phyloP scores from a whole-genome alignment of 2,888 invertebrate genomes.

The Sesia apiformis region DNA sequence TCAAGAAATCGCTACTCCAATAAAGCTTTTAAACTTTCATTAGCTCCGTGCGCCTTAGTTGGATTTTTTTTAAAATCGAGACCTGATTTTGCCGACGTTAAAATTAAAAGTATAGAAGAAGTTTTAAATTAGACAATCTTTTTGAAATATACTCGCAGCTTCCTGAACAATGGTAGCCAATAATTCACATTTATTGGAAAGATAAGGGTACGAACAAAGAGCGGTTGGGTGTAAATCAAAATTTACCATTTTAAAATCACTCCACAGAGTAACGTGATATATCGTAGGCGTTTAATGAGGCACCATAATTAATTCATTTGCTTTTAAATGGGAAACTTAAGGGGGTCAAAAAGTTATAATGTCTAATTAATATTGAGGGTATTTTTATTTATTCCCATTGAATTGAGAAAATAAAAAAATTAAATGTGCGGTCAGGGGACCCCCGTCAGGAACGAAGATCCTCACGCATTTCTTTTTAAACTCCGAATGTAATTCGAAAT shows the following conservation, averaged over 20 bases:
- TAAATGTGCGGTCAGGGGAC: no score
- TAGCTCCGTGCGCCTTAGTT: background rate
- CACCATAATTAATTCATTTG: background rate
- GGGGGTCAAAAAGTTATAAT: no score
- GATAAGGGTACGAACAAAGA: conserved; percentile 62
- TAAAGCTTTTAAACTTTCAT: background rate
- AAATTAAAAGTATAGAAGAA: conserved; percentile 41
- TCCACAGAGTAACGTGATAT: conserved; percentile 10
- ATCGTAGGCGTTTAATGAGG: background rate
- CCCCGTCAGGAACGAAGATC: no score
- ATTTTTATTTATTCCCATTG: no score
- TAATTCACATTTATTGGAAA: conserved; percentile 66
- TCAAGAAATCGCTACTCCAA: background rate
- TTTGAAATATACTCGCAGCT: conserved; percentile 52
- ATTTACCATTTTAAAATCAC: conserved; percentile 37
- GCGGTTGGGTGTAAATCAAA: conserved; percentile 49
- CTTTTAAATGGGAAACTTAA: no score
- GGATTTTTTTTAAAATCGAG: background rate
- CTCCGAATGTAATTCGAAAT: no score
- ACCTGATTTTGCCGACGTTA: background rate
- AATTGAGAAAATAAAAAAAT: no score
- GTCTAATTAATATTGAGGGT: no score
- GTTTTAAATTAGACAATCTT: conserved; percentile 67
- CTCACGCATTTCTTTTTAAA: no score
- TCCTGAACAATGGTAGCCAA: conserved; percentile 47